Evolutionary conservation across 1,140 invertebrate genomes (phyloP), one percentile per base, ranked within the genome.

Genomic region (Platyura marginata): DNA sequence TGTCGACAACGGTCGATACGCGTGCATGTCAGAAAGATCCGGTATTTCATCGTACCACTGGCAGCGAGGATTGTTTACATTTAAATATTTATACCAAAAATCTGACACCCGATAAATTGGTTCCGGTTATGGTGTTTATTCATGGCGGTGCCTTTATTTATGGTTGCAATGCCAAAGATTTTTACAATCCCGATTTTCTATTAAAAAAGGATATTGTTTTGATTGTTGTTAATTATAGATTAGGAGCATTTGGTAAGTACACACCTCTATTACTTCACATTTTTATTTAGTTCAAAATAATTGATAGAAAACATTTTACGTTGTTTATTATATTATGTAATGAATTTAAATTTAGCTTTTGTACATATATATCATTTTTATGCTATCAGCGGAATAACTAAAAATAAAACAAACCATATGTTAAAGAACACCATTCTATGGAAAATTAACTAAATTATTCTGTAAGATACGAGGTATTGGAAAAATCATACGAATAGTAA

Each of bases 171-270:
- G 46, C 45, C 36, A 41, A 44, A 8, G 44, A 53, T 15, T 8
- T 40, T 33, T 55, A 48, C 10, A 55, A 55, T 38, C 56, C 61
- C 4, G 58, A 67, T 41, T 62, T 61, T 44, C 47, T 75, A 10
- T 59, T 71, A 41, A 57, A 64, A 18, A 50, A 57, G 41, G 62
- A 69, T 37, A 52, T 70, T 3, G 61, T 75, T 18, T 59, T 73
- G 3, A 64, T 74, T 3, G 59, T 63, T 3, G 47, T 70, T 9
- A 68, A 70, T 46, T 72, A 72, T 49, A 53, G 69, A 16, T 47
- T 71, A 2, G 69, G 68, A 23, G 40, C 54, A 5, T 49, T 70
- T 41, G 62, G 62, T 42, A 33, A 18, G 32, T 29, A n/a, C n/a
- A n/a, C n/a, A n/a, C n/a, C n/a, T n/a, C n/a, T n/a, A n/a, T n/a